Conservation (phyloP, 2,888 invertebrate genomes). For the Eupithecia inturbata region DNA sequence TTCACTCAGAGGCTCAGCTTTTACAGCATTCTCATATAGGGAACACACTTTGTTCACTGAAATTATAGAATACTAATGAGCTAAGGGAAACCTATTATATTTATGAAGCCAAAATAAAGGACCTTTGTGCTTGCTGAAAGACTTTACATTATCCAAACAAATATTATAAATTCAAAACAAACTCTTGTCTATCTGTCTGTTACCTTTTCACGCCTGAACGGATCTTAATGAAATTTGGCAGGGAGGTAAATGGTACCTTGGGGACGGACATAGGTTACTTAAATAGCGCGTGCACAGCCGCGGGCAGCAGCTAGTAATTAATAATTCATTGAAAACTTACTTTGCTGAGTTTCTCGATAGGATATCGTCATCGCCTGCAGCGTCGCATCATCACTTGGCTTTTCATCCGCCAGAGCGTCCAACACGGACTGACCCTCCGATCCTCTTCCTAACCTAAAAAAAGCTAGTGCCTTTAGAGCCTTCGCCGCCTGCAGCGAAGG, state of each 20-base stretch:
- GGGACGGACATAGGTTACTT: too few relatives aligned
- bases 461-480: conserved; percentile 95
- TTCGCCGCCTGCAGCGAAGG: conserved; percentile 94
- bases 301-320: too few relatives aligned
- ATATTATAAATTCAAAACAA: too few relatives aligned
- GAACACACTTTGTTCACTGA: conserved; percentile 94
- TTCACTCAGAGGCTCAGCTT: conserved; percentile 93
- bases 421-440: conserved; percentile 91
- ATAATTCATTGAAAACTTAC: conserved; percentile 83
- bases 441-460: conserved; percentile 93
- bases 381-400: conserved; percentile 95
- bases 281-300: too few relatives aligned
- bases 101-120: too few relatives aligned
- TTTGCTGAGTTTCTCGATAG: conserved; percentile 95
- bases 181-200: too few relatives aligned
- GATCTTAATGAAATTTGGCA: too few relatives aligned
- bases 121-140: too few relatives aligned
- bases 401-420: conserved; percentile 89
- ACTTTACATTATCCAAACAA: too few relatives aligned
- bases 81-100: not conserved
- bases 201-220: too few relatives aligned
- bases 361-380: conserved; percentile 98
- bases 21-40: conserved; percentile 94
- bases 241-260: too few relatives aligned
- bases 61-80: conserved; percentile 43